Evolutionary conservation across 2,888 invertebrate species (phyloP).

Genomic region (Serrognathus titanus): DNA sequence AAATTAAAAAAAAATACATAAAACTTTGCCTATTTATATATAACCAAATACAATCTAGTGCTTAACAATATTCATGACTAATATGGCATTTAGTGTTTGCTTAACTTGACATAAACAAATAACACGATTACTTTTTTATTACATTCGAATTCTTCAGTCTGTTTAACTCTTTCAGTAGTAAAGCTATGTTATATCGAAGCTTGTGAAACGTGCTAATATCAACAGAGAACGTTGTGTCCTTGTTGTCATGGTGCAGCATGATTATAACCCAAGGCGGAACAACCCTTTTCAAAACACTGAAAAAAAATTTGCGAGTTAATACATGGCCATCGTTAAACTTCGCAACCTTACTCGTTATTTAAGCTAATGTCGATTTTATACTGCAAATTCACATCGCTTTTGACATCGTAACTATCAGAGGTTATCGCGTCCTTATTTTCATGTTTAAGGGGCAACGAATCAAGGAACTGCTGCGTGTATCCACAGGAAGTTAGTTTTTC

Average conservation of each 20-base stretch:
- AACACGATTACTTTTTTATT: slow-evolving; percentile 19
- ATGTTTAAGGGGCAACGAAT: slow-evolving; percentile 32
- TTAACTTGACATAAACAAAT: neutral
- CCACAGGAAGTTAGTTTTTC: slow-evolving; percentile 32
- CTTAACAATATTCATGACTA: too few species aligned
- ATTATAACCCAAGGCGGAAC: slow-evolving; percentile 37
- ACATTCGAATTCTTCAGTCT: slow-evolving; percentile 20
- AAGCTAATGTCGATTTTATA: slow-evolving; percentile 45
- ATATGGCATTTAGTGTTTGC: too few species aligned
- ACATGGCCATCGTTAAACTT: slow-evolving; percentile 2
- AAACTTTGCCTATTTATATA: too few species aligned
- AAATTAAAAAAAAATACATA: too few species aligned
- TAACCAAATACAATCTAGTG: too few species aligned
- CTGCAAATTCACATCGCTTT: slow-evolving; percentile 24
- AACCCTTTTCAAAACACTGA: slow-evolving; percentile 34
- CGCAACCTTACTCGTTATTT: slow-evolving; percentile 33
- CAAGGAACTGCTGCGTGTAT: slow-evolving; percentile 36
- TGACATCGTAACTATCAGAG: neutral
- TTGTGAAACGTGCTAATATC: slow-evolving; percentile 40
- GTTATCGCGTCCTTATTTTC: slow-evolving; percentile 12
- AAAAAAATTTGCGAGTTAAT: slow-evolving; percentile 22
- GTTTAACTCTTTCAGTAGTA: slow-evolving; percentile 39
- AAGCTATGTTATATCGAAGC: slow-evolving; percentile 40
- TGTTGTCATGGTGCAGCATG: slow-evolving; percentile 34
- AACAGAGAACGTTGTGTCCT: slow-evolving; percentile 35